A percentile compares a stretch with the other conserved stretches of the same genome.
phyloP scores from a whole-genome alignment of 2,888 invertebrate species.

The Megastigmus dorsalis region DNA sequence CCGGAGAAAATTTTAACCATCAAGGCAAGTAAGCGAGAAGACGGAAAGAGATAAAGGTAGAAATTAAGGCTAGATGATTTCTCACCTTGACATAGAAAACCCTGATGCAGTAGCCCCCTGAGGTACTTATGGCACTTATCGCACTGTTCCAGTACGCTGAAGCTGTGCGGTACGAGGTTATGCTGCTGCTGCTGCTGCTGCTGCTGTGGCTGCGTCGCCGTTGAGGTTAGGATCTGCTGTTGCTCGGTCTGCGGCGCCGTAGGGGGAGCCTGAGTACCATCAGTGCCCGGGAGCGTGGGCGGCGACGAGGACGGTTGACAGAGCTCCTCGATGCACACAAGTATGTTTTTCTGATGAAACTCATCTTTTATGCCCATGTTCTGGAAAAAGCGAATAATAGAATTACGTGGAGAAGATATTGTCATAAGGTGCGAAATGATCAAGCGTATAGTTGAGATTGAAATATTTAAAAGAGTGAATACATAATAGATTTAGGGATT shows the following conservation, averaged over 20 bases:
- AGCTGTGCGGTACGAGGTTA: conserved; percentile 80
- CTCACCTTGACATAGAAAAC: conserved; percentile 81
- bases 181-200: conserved; percentile 64
- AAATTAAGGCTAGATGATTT: not conserved
- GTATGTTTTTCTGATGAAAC: conserved; percentile 82
- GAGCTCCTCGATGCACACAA: conserved; percentile 82
- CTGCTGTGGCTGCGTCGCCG: conserved; percentile 46
- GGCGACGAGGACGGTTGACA: conserved; percentile 68
- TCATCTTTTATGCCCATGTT: conserved; percentile 85
- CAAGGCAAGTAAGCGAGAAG: too few species aligned
- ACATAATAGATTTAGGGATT: too few species aligned
- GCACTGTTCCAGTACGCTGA: conserved; percentile 81
- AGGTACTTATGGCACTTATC: conserved; percentile 84
- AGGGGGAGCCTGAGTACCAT: not conserved
- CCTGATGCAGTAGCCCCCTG: conserved; percentile 82
- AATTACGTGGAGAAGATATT: too few species aligned
- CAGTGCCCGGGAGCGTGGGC: conserved; percentile 18
- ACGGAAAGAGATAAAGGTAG: not conserved
- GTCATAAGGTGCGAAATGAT: too few species aligned
- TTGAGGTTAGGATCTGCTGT: not conserved
- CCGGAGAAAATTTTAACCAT: too few species aligned
- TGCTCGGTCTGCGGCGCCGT: conserved; percentile 13
- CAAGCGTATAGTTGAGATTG: too few species aligned
- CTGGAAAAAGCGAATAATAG: too few species aligned
- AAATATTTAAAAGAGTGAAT: too few species aligned